A percentile compares a stretch with the other conserved stretches of the same genome.
phyloP scores from a whole-genome alignment of 2,113 vertebrate species.

The Psettodes erumei region DNA sequence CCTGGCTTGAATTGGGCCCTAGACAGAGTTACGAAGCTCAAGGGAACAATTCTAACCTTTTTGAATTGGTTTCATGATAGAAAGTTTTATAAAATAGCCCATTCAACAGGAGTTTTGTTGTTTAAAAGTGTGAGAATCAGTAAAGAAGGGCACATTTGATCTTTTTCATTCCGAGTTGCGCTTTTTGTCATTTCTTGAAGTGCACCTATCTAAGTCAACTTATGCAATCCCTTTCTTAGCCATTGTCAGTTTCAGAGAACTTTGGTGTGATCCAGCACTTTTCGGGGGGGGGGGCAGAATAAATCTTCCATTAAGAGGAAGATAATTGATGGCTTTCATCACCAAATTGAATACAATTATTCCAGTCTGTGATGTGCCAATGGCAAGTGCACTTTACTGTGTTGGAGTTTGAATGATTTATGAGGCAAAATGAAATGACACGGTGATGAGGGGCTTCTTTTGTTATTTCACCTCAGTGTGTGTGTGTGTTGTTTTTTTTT shows the following conservation, averaged over 20 bases:
- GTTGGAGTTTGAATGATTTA: conserved; percentile 61
- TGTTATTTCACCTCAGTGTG: conserved; percentile 40
- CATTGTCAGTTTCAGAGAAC: conserved; percentile 43
- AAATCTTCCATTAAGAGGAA: conserved; percentile 63
- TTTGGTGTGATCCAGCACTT: conserved; percentile 53
- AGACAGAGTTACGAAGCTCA: neutral
- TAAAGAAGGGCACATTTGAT: conserved; percentile 14
- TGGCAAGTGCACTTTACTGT: conserved; percentile 46
- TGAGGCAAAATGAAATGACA: conserved; percentile 61
- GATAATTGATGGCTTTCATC: conserved; percentile 79
- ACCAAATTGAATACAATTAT: conserved; percentile 65
- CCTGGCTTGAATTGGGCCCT: conserved; percentile 16
- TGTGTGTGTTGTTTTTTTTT: conserved; percentile 33
- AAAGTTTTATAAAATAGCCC: neutral
- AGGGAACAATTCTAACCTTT: neutral
- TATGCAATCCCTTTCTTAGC: conserved; percentile 1
- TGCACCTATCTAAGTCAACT: conserved; percentile 33
- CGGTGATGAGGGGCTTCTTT: conserved; percentile 60
- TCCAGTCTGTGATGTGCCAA: conserved; percentile 56
- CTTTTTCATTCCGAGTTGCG: conserved; percentile 37
- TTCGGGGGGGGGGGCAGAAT: conserved; percentile 61
- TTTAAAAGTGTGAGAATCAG: conserved; percentile 23
- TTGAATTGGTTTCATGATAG: neutral
- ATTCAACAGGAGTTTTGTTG: too few species aligned
- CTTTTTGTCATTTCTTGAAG: conserved; percentile 27